Base-by-base conservation (phyloP, 2,113 vertebrate genomes). In the Spermophilus dauricus region DNA sequence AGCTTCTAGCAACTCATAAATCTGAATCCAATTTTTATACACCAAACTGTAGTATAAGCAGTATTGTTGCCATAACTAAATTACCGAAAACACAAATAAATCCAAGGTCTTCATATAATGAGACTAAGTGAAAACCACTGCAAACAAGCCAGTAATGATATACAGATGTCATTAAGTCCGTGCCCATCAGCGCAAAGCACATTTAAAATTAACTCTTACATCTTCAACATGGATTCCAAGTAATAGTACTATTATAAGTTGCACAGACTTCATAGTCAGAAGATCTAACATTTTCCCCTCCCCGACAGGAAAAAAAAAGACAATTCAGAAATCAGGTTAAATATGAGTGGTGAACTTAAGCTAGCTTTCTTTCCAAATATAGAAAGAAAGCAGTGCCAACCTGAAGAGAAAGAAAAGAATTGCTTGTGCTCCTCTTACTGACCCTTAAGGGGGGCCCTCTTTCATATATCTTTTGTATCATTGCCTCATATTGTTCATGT, bases 281-380 rank as follows among this genome's bases (percentile, higher is more conserved):
- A 56, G 14, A 39, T 56, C 58, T 92, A 81, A 84, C 92, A 4
- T 84, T n/a, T 48, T 67, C 86, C n/a, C 5, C 48, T 83, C 7
- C 1, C 26, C 16, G 53, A 13, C 45, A 93, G 32, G 51, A 1
- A 17, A 53, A 53, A 76, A n/a, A 42, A 39, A 6, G 2, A 45
- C 24, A 51, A 37, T 63, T 86, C 42, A 95, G 95, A 90, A 78
- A 75, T 89, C 73, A 92, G 73, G 37, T 86, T 89, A 86, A 90
- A 7, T 58, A 10, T 82, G 26, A 77, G 16, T 37, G n/a, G 6
- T 17, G 83, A 73, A 78, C 81, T 97, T 75, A 89, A 95, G 86
- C 58, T 51, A 77, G 39, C 81, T 95, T 95, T 83, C n/a, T 69
- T 91, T 83, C 53, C 86, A 91, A 76, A 89, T 32, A 89, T 9